Evolutionary conservation across 2,113 vertebrate species (phyloP).

Genomic region (Hippoglossus stenolepis): DNA sequence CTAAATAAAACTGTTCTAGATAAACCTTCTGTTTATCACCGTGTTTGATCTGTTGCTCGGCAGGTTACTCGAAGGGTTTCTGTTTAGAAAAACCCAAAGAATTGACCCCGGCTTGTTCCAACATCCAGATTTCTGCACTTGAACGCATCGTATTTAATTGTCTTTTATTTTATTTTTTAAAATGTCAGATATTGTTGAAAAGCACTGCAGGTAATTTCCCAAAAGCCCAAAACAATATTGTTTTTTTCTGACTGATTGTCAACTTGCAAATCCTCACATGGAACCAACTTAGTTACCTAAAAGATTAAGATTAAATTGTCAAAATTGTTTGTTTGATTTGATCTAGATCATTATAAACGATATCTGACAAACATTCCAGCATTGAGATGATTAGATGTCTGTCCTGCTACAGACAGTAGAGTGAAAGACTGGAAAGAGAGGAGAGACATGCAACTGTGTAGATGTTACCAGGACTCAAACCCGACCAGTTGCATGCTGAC

Average conservation of each 20-base stretch:
- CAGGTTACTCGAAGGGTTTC: conserved; percentile 13
- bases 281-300: background rate
- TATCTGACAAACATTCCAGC: background rate
- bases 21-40: conserved; percentile 4
- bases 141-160: no score
- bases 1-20: no score
- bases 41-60: conserved; percentile 31
- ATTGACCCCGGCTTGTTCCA: background rate
- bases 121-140: no score
- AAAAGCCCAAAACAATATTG: no score
- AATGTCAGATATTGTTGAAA: no score
- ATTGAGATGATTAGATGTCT: background rate
- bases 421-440: background rate
- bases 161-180: no score
- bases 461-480: conserved; percentile 4
- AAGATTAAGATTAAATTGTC: background rate
- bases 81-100: background rate
- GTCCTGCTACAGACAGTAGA: background rate
- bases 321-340: background rate
- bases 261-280: background rate
- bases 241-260: background rate
- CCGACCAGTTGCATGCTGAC: conserved; percentile 24
- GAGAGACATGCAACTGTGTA: background rate
- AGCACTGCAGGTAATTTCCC: no score
- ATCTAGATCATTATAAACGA: background rate